Evolutionary conservation across 1,140 invertebrate species (phyloP).

Genomic region (Nephila pilipes): DNA sequence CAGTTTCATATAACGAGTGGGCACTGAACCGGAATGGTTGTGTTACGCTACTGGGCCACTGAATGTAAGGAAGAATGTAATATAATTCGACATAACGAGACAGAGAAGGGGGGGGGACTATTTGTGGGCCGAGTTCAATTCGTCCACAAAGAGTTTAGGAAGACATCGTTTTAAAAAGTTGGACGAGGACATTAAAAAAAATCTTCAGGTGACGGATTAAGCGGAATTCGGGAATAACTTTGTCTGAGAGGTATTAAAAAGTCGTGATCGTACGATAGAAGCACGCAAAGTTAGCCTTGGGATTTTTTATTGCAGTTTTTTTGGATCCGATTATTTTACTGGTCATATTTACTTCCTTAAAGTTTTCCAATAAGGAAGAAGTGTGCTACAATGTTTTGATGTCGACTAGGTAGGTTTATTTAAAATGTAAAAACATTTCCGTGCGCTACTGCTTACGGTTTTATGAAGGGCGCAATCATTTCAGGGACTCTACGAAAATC

Average conservation of each 20-base stretch:
- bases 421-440: background rate
- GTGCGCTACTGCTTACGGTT: too few species aligned
- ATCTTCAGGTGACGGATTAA: slow-evolving; percentile 41
- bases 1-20: background rate
- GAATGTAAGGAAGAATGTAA: slow-evolving; percentile 9
- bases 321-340: slow-evolving; percentile 1
- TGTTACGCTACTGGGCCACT: slow-evolving; percentile 6
- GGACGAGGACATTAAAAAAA: background rate
- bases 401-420: background rate
- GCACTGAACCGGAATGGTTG: slow-evolving; percentile 40
- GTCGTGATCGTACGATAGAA: background rate
- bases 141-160: background rate
- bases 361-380: background rate
- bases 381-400: background rate
- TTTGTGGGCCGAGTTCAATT: slow-evolving; percentile 23
- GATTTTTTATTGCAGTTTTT: background rate
- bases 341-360: background rate
- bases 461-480: too few species aligned
- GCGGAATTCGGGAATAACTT: background rate
- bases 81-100: slow-evolving; percentile 19
- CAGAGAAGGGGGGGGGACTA: background rate
- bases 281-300: background rate
- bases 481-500: too few species aligned
- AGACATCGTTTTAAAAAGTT: slow-evolving; percentile 30
- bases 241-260: slow-evolving; percentile 11